Evolutionary conservation across 1,140 invertebrate genomes (phyloP).

Genomic region (Eumeta japonica): DNA sequence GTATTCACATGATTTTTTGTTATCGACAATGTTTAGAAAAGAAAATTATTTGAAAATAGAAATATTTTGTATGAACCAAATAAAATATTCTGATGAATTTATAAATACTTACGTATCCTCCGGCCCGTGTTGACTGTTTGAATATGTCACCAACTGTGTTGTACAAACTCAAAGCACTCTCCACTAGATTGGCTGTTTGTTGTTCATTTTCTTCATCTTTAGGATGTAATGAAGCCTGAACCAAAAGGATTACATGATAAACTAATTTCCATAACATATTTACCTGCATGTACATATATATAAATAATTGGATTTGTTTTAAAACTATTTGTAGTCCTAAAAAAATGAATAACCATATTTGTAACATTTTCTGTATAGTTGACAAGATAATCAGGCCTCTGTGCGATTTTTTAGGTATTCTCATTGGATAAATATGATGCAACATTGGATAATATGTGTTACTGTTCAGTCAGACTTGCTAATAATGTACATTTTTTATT

Average conservation of each 20-base stretch:
- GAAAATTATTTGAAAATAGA: neutral
- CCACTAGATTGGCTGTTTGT: constrained; percentile 67
- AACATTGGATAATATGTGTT: too few relatives aligned
- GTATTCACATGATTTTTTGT: constrained; percentile 3
- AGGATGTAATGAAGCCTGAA: constrained; percentile 50
- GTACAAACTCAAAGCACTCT: constrained; percentile 65
- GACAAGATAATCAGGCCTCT: neutral
- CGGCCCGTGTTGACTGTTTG: constrained; percentile 80
- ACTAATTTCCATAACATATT: too few relatives aligned
- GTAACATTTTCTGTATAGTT: neutral
- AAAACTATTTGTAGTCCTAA: neutral
- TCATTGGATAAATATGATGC: too few relatives aligned
- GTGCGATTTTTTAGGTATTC: too few relatives aligned
- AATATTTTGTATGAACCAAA: constrained; percentile 6
- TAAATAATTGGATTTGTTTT: neutral
- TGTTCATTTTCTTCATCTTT: constrained; percentile 71
- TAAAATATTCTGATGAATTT: constrained; percentile 8
- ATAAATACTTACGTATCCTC: constrained; percentile 72
- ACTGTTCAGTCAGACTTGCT: too few relatives aligned
- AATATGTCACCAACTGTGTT: constrained; percentile 77
- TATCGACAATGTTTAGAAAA: neutral
- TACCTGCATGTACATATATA: too few relatives aligned
- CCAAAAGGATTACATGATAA: too few relatives aligned
- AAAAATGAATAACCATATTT: too few relatives aligned
- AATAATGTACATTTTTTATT: too few relatives aligned